These are phyloP conservation scores for Pachymerium ferrugineum DNA, from an alignment of 2,888 invertebrate genomes.

Conservation along the genomic window DNA sequence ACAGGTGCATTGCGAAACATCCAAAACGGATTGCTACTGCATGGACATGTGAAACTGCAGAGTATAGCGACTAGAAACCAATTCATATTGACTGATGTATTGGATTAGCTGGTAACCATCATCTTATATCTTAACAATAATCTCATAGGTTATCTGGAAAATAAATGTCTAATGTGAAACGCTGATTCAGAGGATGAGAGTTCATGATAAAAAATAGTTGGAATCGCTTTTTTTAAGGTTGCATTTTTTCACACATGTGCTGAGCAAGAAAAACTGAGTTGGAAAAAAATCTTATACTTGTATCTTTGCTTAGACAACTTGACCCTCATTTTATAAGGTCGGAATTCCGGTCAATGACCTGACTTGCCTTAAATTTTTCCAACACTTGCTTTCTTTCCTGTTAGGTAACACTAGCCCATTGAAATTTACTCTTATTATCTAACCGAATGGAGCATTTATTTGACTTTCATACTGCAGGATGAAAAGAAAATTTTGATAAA, in stretches of 20 bases:
- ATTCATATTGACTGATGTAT: neutral
- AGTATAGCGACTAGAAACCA: neutral
- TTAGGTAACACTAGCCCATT: constrained; percentile 10
- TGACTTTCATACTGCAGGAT: too few relatives aligned
- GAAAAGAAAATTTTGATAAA: too few relatives aligned
- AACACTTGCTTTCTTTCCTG: neutral
- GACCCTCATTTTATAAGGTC: constrained; percentile 16
- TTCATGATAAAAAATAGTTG: neutral
- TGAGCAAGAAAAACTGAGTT: too few relatives aligned
- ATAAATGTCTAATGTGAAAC: neutral
- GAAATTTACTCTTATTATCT: neutral
- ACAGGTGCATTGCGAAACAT: neutral
- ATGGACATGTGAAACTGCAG: neutral
- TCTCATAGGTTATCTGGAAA: neutral
- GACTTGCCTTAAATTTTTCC: constrained; percentile 1
- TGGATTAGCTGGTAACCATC: neutral
- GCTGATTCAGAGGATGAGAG: constrained; percentile 4
- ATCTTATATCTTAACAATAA: constrained; percentile 10
- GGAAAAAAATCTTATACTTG: too few relatives aligned
- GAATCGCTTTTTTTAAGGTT: too few relatives aligned
- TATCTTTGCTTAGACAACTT: constrained; percentile 21
- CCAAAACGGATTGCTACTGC: neutral
- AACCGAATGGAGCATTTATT: too few relatives aligned
- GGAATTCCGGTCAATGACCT: constrained; percentile 15
- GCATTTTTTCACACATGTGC: too few relatives aligned